Conservation (phyloP, 2,888 invertebrate genomes). For the Zonitis immaculata region DNA sequence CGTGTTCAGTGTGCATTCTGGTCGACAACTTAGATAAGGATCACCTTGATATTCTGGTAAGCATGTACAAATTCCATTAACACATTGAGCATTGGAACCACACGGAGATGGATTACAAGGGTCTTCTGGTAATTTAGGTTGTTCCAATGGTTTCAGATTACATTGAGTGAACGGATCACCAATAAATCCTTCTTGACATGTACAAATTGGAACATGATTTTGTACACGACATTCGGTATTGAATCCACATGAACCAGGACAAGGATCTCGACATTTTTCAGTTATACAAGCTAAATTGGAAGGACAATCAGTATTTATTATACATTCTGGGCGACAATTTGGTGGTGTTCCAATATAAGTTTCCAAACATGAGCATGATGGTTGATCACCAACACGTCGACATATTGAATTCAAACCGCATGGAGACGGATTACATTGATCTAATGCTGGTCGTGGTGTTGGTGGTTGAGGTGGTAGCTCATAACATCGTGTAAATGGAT, state of each 20-base stretch:
- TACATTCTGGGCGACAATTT: constrained; percentile 69
- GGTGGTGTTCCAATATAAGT: constrained; percentile 71
- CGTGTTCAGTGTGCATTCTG: constrained; percentile 75
- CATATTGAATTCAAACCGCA: constrained; percentile 62
- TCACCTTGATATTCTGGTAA: constrained; percentile 66
- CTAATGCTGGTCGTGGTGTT: constrained; percentile 44
- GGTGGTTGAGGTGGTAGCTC: constrained; percentile 40
- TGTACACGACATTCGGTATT: constrained; percentile 67
- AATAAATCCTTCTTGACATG: constrained; percentile 56
- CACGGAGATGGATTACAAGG: constrained; percentile 74
- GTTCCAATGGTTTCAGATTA: constrained; percentile 44
- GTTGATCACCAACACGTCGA: constrained; percentile 53
- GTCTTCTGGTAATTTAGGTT: constrained; percentile 46
- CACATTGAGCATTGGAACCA: constrained; percentile 72
- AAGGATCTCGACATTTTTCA: constrained; percentile 68
- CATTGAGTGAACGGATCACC: constrained; percentile 66
- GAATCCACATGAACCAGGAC: constrained; percentile 66
- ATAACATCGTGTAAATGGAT: constrained; percentile 70
- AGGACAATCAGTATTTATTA: constrained; percentile 65
- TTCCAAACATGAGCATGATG: constrained; percentile 65
- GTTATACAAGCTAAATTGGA: constrained; percentile 64
- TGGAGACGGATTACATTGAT: constrained; percentile 60
- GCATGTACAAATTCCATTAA: constrained; percentile 67
- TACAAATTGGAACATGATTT: constrained; percentile 66
- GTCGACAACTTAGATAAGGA: constrained; percentile 70